These are phyloP conservation scores for Gasterosteus aculeatus DNA, from an alignment of 2,113 vertebrate species.

Conservation along the genomic window DNA sequence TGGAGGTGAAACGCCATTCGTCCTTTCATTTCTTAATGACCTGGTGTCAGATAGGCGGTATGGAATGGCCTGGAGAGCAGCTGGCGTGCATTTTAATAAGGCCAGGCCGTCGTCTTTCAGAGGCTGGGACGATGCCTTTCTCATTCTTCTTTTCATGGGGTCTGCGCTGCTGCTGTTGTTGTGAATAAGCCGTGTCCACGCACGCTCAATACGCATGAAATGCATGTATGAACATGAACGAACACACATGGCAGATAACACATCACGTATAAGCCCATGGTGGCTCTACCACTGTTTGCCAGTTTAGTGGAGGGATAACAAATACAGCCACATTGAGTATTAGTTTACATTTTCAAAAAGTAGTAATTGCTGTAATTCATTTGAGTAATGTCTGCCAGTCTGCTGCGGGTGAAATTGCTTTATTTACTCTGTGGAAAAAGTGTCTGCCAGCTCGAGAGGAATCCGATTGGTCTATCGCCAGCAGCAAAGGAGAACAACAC, in stretches of 20 bases:
- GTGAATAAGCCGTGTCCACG: slow-evolving; percentile 37
- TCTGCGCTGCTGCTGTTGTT: slow-evolving; percentile 10
- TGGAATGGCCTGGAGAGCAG: slow-evolving; percentile 65
- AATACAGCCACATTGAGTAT: slow-evolving; percentile 34
- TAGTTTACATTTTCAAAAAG: slow-evolving; percentile 52
- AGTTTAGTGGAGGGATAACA: slow-evolving; percentile 31
- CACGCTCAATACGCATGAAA: slow-evolving; percentile 46
- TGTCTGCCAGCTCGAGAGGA: slow-evolving; percentile 50
- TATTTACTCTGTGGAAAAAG: slow-evolving; percentile 64
- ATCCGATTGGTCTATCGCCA: slow-evolving; percentile 72
- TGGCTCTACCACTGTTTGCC: slow-evolving; percentile 17
- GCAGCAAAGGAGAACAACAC: slow-evolving; percentile 55
- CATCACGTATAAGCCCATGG: neutral
- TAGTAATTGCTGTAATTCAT: slow-evolving; percentile 65
- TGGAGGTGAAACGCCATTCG: slow-evolving; percentile 46
- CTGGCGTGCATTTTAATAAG: slow-evolving; percentile 70
- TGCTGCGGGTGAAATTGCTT: slow-evolving; percentile 60
- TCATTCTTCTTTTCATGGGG: slow-evolving; percentile 49
- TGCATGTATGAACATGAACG: slow-evolving; percentile 12
- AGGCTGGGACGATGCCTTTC: slow-evolving; percentile 28
- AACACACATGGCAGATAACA: slow-evolving; percentile 27
- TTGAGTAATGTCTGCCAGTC: slow-evolving; percentile 61
- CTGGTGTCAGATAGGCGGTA: slow-evolving; percentile 60
- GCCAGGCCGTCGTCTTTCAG: slow-evolving; percentile 62
- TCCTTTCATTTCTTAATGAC: slow-evolving; percentile 69